Conservation (phyloP, 2,113 vertebrate genomes). For the Formicarius rufipectus region DNA sequence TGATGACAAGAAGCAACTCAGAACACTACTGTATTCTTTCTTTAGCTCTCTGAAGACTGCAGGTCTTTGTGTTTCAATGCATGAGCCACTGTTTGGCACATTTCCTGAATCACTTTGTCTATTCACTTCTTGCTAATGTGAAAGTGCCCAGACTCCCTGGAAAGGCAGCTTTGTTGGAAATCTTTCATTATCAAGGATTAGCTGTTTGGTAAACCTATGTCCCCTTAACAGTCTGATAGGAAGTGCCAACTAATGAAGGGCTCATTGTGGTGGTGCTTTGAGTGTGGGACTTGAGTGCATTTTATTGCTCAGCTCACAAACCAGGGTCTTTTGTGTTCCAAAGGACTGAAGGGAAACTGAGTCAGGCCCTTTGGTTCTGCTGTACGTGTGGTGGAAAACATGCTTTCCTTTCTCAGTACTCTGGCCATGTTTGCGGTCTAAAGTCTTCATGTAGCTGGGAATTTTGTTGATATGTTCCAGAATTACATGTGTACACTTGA, state of each 20-base stretch:
- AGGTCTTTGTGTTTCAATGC: constrained; percentile 43
- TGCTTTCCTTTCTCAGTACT: not conserved
- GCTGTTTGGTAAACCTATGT: constrained; percentile 64
- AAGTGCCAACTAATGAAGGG: constrained; percentile 50
- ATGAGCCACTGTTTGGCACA: constrained; percentile 56
- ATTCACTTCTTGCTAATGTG: constrained; percentile 49
- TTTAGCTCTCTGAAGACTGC: constrained; percentile 5
- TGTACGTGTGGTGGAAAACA: not conserved
- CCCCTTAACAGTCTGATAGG: constrained; percentile 15
- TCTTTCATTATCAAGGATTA: constrained; percentile 62
- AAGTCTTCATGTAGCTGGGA: not conserved
- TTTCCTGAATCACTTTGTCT: constrained; percentile 51
- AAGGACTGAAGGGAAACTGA: constrained; percentile 11
- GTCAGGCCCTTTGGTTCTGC: not conserved
- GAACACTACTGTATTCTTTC: constrained; percentile 27
- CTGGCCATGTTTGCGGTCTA: not conserved
- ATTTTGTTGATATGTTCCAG: not conserved
- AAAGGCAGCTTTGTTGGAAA: constrained; percentile 57
- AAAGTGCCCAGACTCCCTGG: constrained; percentile 45
- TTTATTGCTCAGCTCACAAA: constrained; percentile 1
- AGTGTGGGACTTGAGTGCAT: constrained; percentile 8
- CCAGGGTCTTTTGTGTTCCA: not conserved
- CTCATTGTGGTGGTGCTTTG: constrained; percentile 38
- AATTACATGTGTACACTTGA: not conserved
- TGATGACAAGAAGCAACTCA: not conserved